A percentile compares a stretch with the other conserved stretches of the same genome.
Evolutionary conservation across 1,140 invertebrate species (phyloP).

Genomic region (Dinoponera quadriceps): DNA sequence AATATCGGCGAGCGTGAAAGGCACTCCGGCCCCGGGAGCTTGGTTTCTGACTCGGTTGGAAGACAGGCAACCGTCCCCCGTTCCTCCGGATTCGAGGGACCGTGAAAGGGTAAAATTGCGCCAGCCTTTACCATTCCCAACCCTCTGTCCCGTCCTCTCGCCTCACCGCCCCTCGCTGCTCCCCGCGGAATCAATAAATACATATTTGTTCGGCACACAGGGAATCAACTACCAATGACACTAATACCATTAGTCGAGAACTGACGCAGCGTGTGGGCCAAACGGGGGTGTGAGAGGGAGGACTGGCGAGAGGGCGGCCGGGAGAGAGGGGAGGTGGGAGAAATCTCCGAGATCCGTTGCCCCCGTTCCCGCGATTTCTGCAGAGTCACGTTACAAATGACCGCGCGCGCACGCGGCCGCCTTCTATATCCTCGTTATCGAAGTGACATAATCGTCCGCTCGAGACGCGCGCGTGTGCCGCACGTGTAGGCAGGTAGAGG

Average conservation of each 20-base stretch:
- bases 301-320: background rate
- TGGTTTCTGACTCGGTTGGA: constrained; percentile 61
- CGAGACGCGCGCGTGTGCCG: constrained; percentile 43
- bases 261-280: constrained; percentile 62
- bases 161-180: background rate
- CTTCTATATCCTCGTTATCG: constrained; percentile 81
- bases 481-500: background rate
- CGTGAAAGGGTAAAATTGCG: constrained; percentile 48
- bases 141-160: background rate
- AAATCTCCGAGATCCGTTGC: constrained; percentile 55
- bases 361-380: constrained; percentile 80
- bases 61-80: constrained; percentile 72
- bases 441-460: constrained; percentile 82
- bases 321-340: constrained; percentile 8
- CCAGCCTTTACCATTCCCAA: background rate
- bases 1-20: constrained; percentile 75
- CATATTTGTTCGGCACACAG: constrained; percentile 78
- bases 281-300: constrained; percentile 9
- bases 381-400: constrained; percentile 84
- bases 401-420: constrained; percentile 67
- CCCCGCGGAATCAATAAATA: constrained; percentile 79
- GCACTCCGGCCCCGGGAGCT: constrained; percentile 58
- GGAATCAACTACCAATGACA: constrained; percentile 80
- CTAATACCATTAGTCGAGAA: constrained; percentile 79
- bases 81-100: constrained; percentile 60